Evolutionary conservation across 2,113 vertebrate genomes (phyloP), one percentile per base, ranked within the genome.

Genomic region (Plectropomus leopardus): DNA sequence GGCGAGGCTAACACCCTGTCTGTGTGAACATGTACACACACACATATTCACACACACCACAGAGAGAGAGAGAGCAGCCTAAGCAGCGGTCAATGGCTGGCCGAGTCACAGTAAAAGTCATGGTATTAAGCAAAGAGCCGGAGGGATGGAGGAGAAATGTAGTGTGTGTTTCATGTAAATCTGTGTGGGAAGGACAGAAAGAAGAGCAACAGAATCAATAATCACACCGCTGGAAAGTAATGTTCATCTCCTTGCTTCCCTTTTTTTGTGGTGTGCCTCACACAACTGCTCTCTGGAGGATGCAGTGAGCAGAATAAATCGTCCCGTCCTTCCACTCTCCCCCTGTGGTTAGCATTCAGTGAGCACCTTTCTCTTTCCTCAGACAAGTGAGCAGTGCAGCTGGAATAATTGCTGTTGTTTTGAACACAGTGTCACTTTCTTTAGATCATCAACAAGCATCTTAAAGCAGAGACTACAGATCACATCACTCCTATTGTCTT

Each of bases 141-240:
- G 21, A 76, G 67, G 82, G 65, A n/a, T 45, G 51, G 44, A 75
- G 47, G 4, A 65, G 21, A 55, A 77, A 61, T 54, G 44, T 23
- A 47, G 34, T 51, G 78, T 78, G 77, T 79, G 71, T 32, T 51
- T 73, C 67, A 83, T 63, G 53, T 80, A 73, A 83, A 86, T 78
- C 15, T 78, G 79, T 16, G 26, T 9, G 34, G 47, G 82, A 67
- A 86, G 76, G 71, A 28, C 69, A 66, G 5, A 48, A 42, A 57
- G 32, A 75, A 32, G 55, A 81, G 76, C 74, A 79, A 42, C 80
- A 19, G 53, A 76, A 87, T 88, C 80, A 30, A 87, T 91, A 82
- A 79, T 59, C 68, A 48, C 59, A 30, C 61, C 17, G 63, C 77
- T 70, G 84, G 59, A 78, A 57, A 78, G 79, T 45, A 28, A 54